Evolutionary conservation across 2,888 invertebrate species (phyloP), one percentile per base, ranked within the genome.

Genomic region (Andrena camellia): DNA sequence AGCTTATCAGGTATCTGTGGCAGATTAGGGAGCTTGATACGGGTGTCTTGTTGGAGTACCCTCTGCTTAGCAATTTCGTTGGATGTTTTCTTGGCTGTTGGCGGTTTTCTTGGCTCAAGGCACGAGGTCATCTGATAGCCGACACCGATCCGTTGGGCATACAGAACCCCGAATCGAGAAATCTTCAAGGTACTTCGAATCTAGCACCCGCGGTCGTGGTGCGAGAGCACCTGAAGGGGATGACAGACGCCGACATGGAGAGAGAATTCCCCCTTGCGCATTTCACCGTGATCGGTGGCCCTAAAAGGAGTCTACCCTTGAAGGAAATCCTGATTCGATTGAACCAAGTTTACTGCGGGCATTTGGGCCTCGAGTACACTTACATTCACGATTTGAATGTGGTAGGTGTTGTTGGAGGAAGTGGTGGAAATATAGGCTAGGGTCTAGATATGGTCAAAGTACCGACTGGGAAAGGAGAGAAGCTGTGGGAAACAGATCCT

Each of bases 111-210:
- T 74, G 20, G 7, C 10, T 35, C 8, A 66, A 98, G 97, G 95
- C 96, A 86, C 96, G 98, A 86, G 98, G 98, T 78, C 98, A 98
- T 94, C 96, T 97, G 91, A 95, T 97, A 89, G 97, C 98, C 62
- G 96, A 97, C 92, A 95, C 97, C 86, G 98, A 98, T 94, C 98
- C 98, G 4, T 95, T 98, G 85, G 96, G 96, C 87, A 96, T 98
- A 48, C 92, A 92, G 69, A 92, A 93, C 84, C 86, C 92, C 0
- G 91, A 92, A 3, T 91, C 92, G 0, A 52, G 79, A 0, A 90
- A 90, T 33, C 73, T 93, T 5, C 90, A 89, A 52, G 90, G 88
- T 1, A 90, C 92, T 0, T 52, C 90, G 0, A 88, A 89, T 54
- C 74, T 91, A 13, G 88, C 93, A 0, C 92, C 92, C 0, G 83